phyloP scores from a whole-genome alignment of 1,140 invertebrate genomes.

The Brachionus calyciflorus region DNA sequence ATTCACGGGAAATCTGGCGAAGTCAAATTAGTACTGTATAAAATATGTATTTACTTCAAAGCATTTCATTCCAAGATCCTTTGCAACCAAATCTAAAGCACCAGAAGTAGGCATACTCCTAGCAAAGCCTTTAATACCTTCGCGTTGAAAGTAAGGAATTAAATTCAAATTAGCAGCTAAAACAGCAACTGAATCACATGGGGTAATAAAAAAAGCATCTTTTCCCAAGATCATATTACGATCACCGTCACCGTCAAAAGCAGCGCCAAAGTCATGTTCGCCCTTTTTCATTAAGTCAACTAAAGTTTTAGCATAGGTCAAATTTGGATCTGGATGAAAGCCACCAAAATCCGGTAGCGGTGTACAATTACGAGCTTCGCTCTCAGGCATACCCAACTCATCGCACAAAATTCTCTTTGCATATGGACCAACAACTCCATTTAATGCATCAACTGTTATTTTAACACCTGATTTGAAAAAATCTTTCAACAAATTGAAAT shows the following conservation, averaged over 20 bases:
- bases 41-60: constrained; percentile 33
- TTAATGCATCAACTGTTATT: constrained; percentile 42
- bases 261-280: constrained; percentile 87
- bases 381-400: constrained; percentile 70
- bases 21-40: no score
- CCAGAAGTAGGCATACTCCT: constrained; percentile 97
- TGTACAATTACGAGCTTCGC: constrained; percentile 66
- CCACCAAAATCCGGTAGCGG: constrained; percentile 89
- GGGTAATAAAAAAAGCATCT: constrained; percentile 95
- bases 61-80: not conserved
- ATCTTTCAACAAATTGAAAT: constrained; percentile 77
- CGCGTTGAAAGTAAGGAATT: constrained; percentile 89
- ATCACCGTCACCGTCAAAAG: constrained; percentile 98
- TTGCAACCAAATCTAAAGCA: constrained; percentile 76
- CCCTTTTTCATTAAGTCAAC: constrained; percentile 74
- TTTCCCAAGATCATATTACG: constrained; percentile 95
- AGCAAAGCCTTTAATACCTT: constrained; percentile 79
- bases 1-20: no score
- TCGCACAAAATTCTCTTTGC: constrained; percentile 81
- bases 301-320: constrained; percentile 87
- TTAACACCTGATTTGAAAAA: constrained; percentile 59
- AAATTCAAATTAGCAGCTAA: constrained; percentile 82
- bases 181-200: constrained; percentile 93
- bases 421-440: constrained; percentile 90
- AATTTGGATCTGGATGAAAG: constrained; percentile 94